Evolutionary conservation across 2,113 vertebrate genomes (phyloP).

Genomic region (Datnioides undecimradiatus): DNA sequence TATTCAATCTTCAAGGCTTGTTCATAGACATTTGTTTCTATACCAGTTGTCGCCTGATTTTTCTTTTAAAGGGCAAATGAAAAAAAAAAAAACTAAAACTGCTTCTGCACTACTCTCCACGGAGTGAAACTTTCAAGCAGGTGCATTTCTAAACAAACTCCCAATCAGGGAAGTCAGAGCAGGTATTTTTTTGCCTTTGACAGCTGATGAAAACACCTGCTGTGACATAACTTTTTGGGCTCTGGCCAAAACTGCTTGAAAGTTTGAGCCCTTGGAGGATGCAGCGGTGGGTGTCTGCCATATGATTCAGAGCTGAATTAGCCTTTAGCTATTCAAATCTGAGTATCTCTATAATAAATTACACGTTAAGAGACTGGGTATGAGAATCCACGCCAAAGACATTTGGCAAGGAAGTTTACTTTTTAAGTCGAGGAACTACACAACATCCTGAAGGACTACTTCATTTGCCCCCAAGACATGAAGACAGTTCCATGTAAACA

Average conservation of each 20-base stretch:
- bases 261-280: conserved; percentile 16
- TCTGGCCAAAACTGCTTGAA: not conserved
- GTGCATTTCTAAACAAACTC: conserved; percentile 17
- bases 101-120: not conserved
- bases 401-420: not conserved
- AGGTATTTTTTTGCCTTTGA: conserved; percentile 7
- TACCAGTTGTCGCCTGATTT: not conserved
- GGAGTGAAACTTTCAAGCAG: conserved; percentile 14
- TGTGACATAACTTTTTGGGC: not conserved
- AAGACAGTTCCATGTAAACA: not conserved
- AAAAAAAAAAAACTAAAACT: conserved; percentile 46
- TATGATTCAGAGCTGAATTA: conserved; percentile 12
- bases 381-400: conserved; percentile 1
- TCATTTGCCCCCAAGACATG: not conserved
- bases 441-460: not conserved
- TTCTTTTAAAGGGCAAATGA: conserved; percentile 33
- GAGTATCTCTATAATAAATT: not conserved
- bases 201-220: conserved; percentile 22
- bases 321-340: not conserved
- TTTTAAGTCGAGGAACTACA: not conserved
- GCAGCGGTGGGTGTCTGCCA: not conserved
- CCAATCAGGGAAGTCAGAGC: conserved; percentile 13
- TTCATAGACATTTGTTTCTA: conserved; percentile 26
- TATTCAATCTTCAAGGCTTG: conserved; percentile 42
- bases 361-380: not conserved